phyloP scores from a whole-genome alignment of 2,113 vertebrate genomes.

The Pampusana beccarii region DNA sequence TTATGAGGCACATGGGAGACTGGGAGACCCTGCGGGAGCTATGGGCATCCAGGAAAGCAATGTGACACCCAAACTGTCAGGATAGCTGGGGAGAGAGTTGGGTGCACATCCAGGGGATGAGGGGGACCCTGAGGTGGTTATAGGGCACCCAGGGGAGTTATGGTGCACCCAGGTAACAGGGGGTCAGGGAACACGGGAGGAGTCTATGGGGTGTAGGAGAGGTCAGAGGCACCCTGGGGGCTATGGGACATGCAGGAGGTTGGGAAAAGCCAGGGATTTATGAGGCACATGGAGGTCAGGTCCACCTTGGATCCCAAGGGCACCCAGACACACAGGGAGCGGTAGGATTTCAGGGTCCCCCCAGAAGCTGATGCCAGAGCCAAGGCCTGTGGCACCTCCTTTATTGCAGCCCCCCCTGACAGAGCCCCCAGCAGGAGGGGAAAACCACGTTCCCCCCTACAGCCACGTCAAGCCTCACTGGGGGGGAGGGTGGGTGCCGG shows the following conservation, averaged over 20 bases:
- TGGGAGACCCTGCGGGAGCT: neutral
- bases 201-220: neutral
- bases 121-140: neutral
- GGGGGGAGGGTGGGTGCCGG: rapidly evolving
- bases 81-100: neutral
- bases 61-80: neutral
- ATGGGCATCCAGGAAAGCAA: neutral
- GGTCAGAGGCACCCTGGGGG: neutral
- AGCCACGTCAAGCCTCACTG: neutral
- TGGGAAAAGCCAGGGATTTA: neutral
- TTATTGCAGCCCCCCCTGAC: neutral
- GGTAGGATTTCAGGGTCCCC: rapidly evolving
- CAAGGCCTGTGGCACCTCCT: neutral
- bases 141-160: neutral
- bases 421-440: neutral
- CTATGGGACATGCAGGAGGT: neutral
- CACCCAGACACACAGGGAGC: neutral
- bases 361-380: neutral
- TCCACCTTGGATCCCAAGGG: neutral
- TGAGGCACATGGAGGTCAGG: neutral
- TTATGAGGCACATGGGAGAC: neutral
- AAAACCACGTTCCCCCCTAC: neutral
- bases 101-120: neutral
- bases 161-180: neutral
- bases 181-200: neutral